Conservation (phyloP, 2,113 vertebrate genomes). For the Hemicordylus capensis region DNA sequence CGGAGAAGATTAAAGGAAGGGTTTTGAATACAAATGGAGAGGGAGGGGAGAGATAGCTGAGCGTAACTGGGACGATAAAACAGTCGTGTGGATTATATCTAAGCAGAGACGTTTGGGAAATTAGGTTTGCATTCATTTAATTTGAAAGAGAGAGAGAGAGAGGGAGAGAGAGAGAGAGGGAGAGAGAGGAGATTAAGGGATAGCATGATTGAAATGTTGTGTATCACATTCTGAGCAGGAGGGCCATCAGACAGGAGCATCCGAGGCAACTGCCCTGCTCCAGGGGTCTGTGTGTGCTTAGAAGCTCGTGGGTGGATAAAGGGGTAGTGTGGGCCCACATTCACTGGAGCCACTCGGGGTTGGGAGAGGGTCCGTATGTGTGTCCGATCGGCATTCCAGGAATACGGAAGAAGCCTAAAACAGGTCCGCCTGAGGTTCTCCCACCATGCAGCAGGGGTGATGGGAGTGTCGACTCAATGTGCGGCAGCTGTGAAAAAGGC, state of each 20-base stretch:
- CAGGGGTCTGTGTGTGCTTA: neutral
- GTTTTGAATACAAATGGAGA: slow-evolving; percentile 50
- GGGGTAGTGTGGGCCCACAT: too few species aligned
- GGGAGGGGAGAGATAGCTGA: slow-evolving; percentile 19
- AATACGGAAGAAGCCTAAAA: too few species aligned
- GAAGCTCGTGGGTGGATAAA: neutral
- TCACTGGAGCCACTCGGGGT: too few species aligned
- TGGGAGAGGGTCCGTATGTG: too few species aligned
- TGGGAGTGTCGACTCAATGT: too few species aligned
- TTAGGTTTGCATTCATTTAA: slow-evolving; percentile 58
- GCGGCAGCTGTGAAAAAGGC: too few species aligned
- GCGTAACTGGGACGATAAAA: slow-evolving; percentile 58
- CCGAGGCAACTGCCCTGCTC: too few species aligned
- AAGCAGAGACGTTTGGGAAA: slow-evolving; percentile 59
- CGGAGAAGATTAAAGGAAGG: slow-evolving; percentile 51
- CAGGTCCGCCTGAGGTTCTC: too few species aligned
- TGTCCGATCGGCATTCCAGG: too few species aligned
- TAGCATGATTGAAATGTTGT: neutral
- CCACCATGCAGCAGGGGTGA: too few species aligned
- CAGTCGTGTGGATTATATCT: slow-evolving; percentile 59
- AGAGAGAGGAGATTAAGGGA: slow-evolving; percentile 27
- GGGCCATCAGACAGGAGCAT: neutral
- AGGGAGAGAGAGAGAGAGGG: neutral
- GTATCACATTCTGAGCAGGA: fast-evolving
- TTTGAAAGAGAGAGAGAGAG: too few species aligned